These are phyloP conservation scores for Campylorhamphus procurvoides DNA, from an alignment of 2,113 vertebrate genomes.

Conservation along the genomic window DNA sequence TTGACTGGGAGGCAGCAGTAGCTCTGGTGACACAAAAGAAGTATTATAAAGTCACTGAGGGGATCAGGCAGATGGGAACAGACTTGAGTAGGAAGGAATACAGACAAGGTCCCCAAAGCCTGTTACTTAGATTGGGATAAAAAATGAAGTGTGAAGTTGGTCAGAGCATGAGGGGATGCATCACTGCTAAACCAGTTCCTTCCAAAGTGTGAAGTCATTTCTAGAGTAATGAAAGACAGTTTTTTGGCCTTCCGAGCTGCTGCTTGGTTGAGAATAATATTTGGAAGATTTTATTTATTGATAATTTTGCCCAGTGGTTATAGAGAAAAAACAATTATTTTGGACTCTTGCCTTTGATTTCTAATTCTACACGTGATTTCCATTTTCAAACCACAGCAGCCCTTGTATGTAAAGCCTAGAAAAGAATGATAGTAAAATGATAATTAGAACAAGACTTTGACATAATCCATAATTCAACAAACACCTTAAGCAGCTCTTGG, in stretches of 20 bases:
- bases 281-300: conserved; percentile 18
- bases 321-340: not conserved
- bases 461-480: not conserved
- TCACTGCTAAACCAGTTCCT: conserved; percentile 42
- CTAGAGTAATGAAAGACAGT: conserved; percentile 44
- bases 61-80: conserved; percentile 65
- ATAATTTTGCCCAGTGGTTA: not conserved
- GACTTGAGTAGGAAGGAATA: conserved; percentile 65
- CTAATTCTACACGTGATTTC: not conserved
- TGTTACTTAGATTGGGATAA: conserved; percentile 28
- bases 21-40: conserved; percentile 59
- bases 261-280: not conserved
- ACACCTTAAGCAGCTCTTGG: not conserved
- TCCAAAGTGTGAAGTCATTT: conserved; percentile 46
- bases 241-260: conserved; percentile 44
- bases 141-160: conserved; percentile 60
- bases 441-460: not conserved
- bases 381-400: not conserved
- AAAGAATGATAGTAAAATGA: not conserved
- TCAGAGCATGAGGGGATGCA: conserved; percentile 58
- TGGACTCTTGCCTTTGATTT: not conserved
- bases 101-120: conserved; percentile 56
- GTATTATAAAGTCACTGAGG: conserved; percentile 45
- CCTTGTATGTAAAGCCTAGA: not conserved
- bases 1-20: conserved; percentile 35